Evolutionary conservation across 1,140 invertebrate genomes (phyloP), one percentile per base, ranked within the genome.

Genomic region (Probaryconus sp.): DNA sequence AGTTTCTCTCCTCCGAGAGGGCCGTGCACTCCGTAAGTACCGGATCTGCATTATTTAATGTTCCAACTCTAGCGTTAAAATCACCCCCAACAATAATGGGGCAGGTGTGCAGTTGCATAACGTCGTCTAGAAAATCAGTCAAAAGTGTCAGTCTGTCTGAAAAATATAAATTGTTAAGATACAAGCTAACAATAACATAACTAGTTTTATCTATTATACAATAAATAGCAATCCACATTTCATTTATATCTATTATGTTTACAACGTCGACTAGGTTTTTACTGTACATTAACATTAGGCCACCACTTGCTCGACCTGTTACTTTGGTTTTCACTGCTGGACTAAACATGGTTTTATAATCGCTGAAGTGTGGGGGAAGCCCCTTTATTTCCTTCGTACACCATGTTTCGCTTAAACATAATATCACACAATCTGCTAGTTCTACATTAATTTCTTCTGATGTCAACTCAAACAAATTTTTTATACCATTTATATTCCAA

Each of bases 331-430:
- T 33, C 11, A 33, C 10, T n/a, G 31, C 31, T 9, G 3, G 7
- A 33, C 31, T 33, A 33, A 10, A 33, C 3, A 33, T 6, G 31
- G 7, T 5, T n/a, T n/a, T 10, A n/a, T 4, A 33, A n/a, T n/a
- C 10, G 11, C 10, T 33, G 10, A 33, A n/a, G 3, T n/a, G 11
- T 3, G 7, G 3, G 10, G 31, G 31, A 6, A 33, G 7, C 2
- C n/a, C n/a, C n/a, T 33, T 20, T 17, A 30, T 7, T 16, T 16
- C 1, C 9, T 20, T 17, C 1, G 11, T 16, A n/a, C 11, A 30
- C 45, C 26, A 50, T 4, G 26, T 50, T 50, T 50, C 45, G n/a
- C 26, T 13, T 14, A 50, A 24, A 50, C 45, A 30, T 31, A 50
- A 17, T 31, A 50, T 31, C 7, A 20, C 26, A 10, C 30, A 13